phyloP scores from a whole-genome alignment of 2,113 vertebrate genomes.

The Amblyopsis rosae region DNA sequence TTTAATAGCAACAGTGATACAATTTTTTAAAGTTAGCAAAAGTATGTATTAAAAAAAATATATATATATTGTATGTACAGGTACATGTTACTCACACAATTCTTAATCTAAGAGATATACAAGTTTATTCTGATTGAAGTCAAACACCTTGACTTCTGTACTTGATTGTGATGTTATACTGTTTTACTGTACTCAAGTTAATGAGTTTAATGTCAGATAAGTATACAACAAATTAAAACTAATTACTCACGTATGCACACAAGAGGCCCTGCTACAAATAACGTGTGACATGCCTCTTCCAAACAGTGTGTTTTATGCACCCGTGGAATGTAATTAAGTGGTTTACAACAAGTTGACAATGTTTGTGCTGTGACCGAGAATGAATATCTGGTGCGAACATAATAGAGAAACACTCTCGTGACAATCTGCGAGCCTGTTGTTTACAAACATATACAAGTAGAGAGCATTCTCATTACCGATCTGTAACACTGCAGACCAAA shows the following conservation, averaged over 20 bases:
- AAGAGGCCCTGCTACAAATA: neutral
- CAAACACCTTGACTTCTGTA: neutral
- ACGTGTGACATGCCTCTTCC: constrained; percentile 19
- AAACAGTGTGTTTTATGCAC: constrained; percentile 22
- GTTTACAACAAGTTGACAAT: constrained; percentile 39
- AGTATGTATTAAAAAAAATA: neutral
- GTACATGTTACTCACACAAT: constrained; percentile 8
- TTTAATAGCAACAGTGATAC: constrained; percentile 48
- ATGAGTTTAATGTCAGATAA: constrained; percentile 31
- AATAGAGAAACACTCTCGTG: constrained; percentile 17
- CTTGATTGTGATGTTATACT: constrained; percentile 1
- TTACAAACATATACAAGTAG: constrained; percentile 50
- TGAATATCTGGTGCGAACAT: constrained; percentile 14
- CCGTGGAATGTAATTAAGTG: constrained; percentile 47
- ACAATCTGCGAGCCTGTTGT: constrained; percentile 39
- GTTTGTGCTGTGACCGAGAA: constrained; percentile 33
- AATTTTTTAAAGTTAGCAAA: constrained; percentile 49
- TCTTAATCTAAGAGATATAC: neutral
- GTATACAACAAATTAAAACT: constrained; percentile 20
- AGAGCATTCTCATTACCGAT: constrained; percentile 42
- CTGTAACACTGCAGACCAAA: constrained; percentile 19
- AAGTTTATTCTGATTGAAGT: neutral
- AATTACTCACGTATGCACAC: constrained; percentile 13
- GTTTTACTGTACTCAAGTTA: neutral
- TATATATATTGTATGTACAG: constrained; percentile 7